These are phyloP conservation scores for Tinamus guttatus DNA, from an alignment of 2,113 vertebrate genomes.

Conservation along the genomic window DNA sequence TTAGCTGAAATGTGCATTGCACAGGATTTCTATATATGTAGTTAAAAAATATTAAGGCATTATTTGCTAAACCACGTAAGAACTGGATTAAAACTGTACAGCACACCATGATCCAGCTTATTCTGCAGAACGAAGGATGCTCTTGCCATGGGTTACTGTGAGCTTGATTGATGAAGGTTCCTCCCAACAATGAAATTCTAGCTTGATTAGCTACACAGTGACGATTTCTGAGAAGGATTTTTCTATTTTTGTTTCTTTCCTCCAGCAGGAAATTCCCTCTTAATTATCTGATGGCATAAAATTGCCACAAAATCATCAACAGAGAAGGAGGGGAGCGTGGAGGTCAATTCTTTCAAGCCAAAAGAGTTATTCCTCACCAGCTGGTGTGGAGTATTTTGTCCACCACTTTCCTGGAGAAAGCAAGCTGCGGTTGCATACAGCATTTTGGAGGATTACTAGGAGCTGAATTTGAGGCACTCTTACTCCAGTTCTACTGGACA, in stretches of 20 bases:
- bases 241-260: conserved; percentile 18
- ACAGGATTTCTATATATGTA: neutral
- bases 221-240: conserved; percentile 14
- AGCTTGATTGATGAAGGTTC: conserved; percentile 12
- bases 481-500: neutral
- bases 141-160: neutral
- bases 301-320: neutral
- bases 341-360: neutral
- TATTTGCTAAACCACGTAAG: neutral
- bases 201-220: conserved; percentile 3
- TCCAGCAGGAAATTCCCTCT: conserved; percentile 45
- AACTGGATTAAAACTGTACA: neutral
- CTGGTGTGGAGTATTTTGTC: neutral
- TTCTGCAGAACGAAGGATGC: neutral
- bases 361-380: conserved; percentile 9
- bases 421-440: neutral
- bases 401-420: neutral
- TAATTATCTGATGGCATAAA: conserved; percentile 22
- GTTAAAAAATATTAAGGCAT: neutral
- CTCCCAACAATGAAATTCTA: neutral
- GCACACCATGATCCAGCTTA: conserved; percentile 5
- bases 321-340: neutral
- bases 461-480: neutral
- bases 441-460: neutral
- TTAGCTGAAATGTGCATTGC: neutral